Conservation (phyloP, 2,888 invertebrate genomes). For the Sinopyrophorus schimmeli region DNA sequence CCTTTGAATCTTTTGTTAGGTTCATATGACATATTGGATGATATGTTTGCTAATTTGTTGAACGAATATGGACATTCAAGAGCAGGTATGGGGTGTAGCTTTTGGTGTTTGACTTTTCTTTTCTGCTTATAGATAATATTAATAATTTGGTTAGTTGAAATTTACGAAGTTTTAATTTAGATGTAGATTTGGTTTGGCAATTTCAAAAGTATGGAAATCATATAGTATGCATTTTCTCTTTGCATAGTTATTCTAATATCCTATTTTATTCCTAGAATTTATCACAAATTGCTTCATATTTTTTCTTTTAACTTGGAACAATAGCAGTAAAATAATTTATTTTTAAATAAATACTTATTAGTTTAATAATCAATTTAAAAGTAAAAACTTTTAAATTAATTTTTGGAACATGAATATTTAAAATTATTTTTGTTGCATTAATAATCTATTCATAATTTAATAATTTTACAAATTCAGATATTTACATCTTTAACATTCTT, state of each 20-base stretch:
- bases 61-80: slow-evolving; percentile 46
- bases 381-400: not conserved
- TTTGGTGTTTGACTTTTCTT: slow-evolving; percentile 14
- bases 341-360: no score
- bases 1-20: slow-evolving; percentile 34
- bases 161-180: no score
- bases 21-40: slow-evolving; percentile 46
- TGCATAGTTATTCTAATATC: not conserved
- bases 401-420: not conserved
- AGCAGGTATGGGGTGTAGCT: slow-evolving; percentile 46
- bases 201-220: no score
- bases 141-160: not conserved
- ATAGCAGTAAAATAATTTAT: no score
- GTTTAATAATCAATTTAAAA: no score
- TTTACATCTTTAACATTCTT: no score
- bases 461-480: no score
- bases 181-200: no score
- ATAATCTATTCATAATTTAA: no score
- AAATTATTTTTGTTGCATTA: no score
- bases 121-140: not conserved
- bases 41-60: slow-evolving; percentile 48
- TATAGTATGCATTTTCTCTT: no score
- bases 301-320: no score
- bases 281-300: not conserved
- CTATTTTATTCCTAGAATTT: not conserved